Evolutionary conservation across 1,140 invertebrate genomes (phyloP), one percentile per base, ranked within the genome.

Genomic region (Ptiloglossa arizonensis): DNA sequence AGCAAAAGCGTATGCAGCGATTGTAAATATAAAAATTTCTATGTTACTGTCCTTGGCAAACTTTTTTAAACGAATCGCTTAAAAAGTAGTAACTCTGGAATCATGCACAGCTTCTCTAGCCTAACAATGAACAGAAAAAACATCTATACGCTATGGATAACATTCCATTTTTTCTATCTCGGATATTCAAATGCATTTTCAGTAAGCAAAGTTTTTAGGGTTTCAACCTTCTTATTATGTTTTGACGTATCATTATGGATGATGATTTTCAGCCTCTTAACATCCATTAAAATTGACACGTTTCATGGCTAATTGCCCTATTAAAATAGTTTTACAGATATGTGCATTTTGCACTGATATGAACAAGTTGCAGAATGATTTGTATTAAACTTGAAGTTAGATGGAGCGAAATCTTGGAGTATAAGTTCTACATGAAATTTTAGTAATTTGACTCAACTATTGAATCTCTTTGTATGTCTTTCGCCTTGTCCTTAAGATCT

Each of bases 201-300:
- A n/a, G 50, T 74, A 79, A 73, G 56, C 60, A 80, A 75, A 46
- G 41, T 64, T 54, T n/a, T 62, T 38, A 64, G 24, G 15, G 48
- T 60, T 48, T 72, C 15, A n/a, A 32, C 59, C 19, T 24, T 70
- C 27, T 74, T 52, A 22, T 69, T 68, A 44, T 76, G 50, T 44
- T 44, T 63, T 62, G 62, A 62, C 62, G 57, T 71, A 75, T 79
- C 48, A 70, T 64, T 79, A 66, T 54, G 38, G 71, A 78, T 75
- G 79, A 73, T n/a, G 38, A 71, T 52, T 22, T 48, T 4, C 56
- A 80, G 19, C 59, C 52, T 68, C 46, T 80, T 29, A 46, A 63
- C 57, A 80, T 81, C 54, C 27, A 73, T 82, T 82, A 80, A 68
- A 85, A 86, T 86, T 80, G 83, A 86, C 80, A 83, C 82, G 57